Base-by-base conservation (phyloP, 2,797 vertebrate species). In the Huso huso region DNA sequence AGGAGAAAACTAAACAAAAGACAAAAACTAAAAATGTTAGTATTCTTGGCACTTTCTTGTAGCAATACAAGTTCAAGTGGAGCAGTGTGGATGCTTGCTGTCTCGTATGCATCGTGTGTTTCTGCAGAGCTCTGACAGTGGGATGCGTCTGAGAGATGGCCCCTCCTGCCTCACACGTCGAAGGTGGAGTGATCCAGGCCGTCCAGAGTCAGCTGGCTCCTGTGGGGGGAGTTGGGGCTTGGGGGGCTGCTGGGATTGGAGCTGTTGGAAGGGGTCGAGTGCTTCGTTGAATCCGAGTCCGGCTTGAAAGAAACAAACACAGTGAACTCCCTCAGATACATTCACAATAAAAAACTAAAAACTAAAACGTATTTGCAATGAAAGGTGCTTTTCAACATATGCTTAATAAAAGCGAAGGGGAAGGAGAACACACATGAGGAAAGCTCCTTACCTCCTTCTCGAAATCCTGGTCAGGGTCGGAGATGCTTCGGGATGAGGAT, bases 231-330 rank as follows among this genome's bases (percentile, higher is more conserved):
- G 81, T 92, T 95, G 49, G 95, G 95, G 73, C 94, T 95, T 0
- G 96, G 95, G 1, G 96, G 95, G 77, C 94, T 91, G 15, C 95
- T 98, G 71, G 94, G 95, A 82, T 96, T 96, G 37, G 96, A 98
- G 85, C 94, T 96, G 87, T 96, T 98, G 18, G 95, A 99, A 60
- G 95, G 95, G 73, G 95, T 96, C 5, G 95, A 98, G 83, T 95
- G 94, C 81, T 96, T 97, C 77, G 94, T 94, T 66, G 96, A 97
- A 79, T 98, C 95, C 0, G 95, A 98, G 81, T 97, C 95, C 59
- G 91, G 94, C 95, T 95, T 88, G 71, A 49, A 68, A 7, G 65
- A 64, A 49, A 63, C 51, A 62, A 0, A 12, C 48, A 12, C 3
- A 15, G 48, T 18, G 61, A 23, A 18, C 67, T 61, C 61, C 62